Evolutionary conservation across 1,140 invertebrate species (phyloP).

Genomic region (Microvelia longipes): DNA sequence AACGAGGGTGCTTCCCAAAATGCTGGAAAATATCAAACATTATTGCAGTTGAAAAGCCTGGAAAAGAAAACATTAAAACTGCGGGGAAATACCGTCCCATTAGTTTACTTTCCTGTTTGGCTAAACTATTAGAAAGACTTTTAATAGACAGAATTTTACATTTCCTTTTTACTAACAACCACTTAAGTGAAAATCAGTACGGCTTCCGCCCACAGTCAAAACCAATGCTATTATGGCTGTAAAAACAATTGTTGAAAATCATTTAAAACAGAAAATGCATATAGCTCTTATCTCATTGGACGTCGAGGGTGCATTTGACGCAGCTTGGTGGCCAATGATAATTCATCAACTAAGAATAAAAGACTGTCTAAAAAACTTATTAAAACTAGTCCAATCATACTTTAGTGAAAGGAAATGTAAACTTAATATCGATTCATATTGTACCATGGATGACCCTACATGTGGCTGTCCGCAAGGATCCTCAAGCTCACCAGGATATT

Average conservation of each 20-base stretch:
- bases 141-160: slow-evolving; percentile 5
- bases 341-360: neutral
- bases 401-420: no score
- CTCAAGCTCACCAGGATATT: no score
- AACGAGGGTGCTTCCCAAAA: neutral
- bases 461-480: no score
- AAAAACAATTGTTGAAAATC: neutral
- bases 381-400: no score
- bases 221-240: neutral
- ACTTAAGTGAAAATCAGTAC: slow-evolving; percentile 3
- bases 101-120: slow-evolving; percentile 2
- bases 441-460: no score
- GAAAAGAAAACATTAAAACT: neutral
- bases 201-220: slow-evolving; percentile 2
- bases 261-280: neutral
- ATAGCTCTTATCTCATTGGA: neutral
- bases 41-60: neutral
- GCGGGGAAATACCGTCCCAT: slow-evolving; percentile 1
- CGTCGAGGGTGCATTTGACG: neutral
- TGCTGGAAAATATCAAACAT: neutral
- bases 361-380: no score
- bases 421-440: no score
- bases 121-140: slow-evolving; percentile 3
- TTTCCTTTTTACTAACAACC: neutral
- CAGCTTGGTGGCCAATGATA: neutral